Conservation (phyloP, 2,888 invertebrate species). For the Abrostola tripartita region DNA sequence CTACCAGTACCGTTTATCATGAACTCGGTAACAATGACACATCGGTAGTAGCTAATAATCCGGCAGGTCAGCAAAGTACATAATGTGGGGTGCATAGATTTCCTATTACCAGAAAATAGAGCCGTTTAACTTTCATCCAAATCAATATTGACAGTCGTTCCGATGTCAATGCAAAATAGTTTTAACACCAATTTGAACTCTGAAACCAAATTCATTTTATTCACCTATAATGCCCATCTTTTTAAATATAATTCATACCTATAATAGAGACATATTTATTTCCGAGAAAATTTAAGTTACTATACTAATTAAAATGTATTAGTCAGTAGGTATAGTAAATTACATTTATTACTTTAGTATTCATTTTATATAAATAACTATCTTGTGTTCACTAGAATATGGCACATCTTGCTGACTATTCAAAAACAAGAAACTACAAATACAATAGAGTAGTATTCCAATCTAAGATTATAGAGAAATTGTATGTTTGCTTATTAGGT, state of each 20-base stretch:
- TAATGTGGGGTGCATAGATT: too few relatives aligned
- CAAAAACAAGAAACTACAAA: conserved; percentile 27
- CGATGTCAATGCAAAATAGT: too few relatives aligned
- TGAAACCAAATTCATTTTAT: too few relatives aligned
- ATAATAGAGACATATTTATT: too few relatives aligned
- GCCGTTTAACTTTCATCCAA: too few relatives aligned
- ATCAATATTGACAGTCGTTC: too few relatives aligned
- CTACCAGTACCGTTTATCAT: not conserved
- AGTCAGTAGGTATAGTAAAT: conserved; percentile 18
- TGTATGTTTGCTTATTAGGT: not conserved
- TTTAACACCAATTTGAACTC: too few relatives aligned
- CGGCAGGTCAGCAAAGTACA: not conserved
- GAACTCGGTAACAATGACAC: not conserved
- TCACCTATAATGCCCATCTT: too few relatives aligned
- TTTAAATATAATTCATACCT: too few relatives aligned
- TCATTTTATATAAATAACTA: conserved; percentile 21
- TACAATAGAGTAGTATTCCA: conserved; percentile 19
- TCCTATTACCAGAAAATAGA: too few relatives aligned
- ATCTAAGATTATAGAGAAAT: not conserved
- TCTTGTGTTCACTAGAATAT: conserved; percentile 41
- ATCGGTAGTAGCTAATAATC: not conserved
- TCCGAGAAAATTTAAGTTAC: too few relatives aligned
- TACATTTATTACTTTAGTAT: conserved; percentile 15
- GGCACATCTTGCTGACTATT: conserved; percentile 48
- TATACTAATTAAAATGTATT: conserved; percentile 1